Evolutionary conservation across 2,797 vertebrate species (phyloP), one percentile per base, ranked within the genome.

Genomic region (Acestrorhynchus altus): DNA sequence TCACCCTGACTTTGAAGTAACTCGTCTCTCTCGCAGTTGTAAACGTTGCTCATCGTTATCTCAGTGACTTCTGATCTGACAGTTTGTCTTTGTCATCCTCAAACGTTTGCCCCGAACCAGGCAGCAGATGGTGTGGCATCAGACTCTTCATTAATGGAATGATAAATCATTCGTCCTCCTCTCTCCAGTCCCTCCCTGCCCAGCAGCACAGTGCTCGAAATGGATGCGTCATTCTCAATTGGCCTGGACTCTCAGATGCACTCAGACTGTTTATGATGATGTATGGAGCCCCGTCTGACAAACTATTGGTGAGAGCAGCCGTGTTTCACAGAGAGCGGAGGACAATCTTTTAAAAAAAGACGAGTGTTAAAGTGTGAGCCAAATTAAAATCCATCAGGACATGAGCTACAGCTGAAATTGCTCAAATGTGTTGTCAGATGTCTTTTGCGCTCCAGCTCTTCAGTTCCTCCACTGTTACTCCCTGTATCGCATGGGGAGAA

Each of bases 121-220:
- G 47, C 46, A 39, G 65, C 78, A 79, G 78, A 79, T 79, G 72
- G 57, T 74, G 72, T 63, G 56, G 57, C 72, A 69, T 54, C 46
- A 35, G 24, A 56, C 65, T 54, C 46, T 51, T 63, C 46, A 46
- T 40, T 69, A 69, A 79, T 74, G 49, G 70, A 61, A 74, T 79
- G 63, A 79, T 61, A 46, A 79, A 74, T 74, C 71, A 12, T 60
- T 35, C 22, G 15, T 57, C 7, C 28, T 66, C 15, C 60, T 40
- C n/a, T 67, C 71, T 68, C 63, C 16, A 44, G 39, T 39, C n/a
- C 42, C 51, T 31, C 35, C 9, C 64, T 74, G 31, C 16, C 15
- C 46, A 35, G 44, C 28, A 64, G 56, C 63, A 35, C 65, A 54
- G 20, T 28, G 4, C 47, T 56, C 64, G 16, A 67, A 78, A 35